These are phyloP conservation scores for Dolichotis patagonum DNA, from an alignment of 2,113 vertebrate genomes.

Conservation along the genomic window DNA sequence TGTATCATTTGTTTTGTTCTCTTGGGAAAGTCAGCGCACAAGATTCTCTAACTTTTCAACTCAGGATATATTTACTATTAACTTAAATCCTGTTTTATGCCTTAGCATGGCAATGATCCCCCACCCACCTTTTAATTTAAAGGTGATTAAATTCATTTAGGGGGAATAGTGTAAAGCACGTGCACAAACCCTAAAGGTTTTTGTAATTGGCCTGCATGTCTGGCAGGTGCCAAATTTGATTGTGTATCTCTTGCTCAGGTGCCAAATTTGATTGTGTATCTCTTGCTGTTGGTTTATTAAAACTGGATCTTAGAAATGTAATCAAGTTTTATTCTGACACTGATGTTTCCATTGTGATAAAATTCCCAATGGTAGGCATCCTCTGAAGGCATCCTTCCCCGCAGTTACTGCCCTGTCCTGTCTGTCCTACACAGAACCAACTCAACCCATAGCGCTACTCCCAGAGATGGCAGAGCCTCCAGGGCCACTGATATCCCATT, in stretches of 20 bases:
- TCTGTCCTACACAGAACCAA: not conserved
- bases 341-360: not conserved
- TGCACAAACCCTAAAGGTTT: not conserved
- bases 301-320: slow-evolving; percentile 1
- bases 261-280: not conserved
- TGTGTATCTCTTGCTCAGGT: not conserved
- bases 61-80: slow-evolving; percentile 25
- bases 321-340: not conserved
- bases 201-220: not conserved
- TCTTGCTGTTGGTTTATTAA: slow-evolving; percentile 47
- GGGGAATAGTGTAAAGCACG: not conserved
- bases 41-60: slow-evolving; percentile 25
- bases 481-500: not conserved
- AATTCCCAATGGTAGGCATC: not conserved
- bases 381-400: not conserved
- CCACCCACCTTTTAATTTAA: not conserved
- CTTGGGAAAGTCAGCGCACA: not conserved
- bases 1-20: not conserved
- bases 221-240: not conserved
- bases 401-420: not conserved
- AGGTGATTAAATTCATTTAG: not conserved
- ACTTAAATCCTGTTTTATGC: not conserved
- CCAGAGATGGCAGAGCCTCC: not conserved
- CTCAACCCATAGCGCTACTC: not conserved
- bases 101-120: not conserved